A percentile compares a stretch with the other conserved stretches of the same genome.
These are phyloP conservation scores for Drosophila subpulchrella DNA, from an alignment of 1,140 invertebrate genomes.

Conservation along the genomic window DNA sequence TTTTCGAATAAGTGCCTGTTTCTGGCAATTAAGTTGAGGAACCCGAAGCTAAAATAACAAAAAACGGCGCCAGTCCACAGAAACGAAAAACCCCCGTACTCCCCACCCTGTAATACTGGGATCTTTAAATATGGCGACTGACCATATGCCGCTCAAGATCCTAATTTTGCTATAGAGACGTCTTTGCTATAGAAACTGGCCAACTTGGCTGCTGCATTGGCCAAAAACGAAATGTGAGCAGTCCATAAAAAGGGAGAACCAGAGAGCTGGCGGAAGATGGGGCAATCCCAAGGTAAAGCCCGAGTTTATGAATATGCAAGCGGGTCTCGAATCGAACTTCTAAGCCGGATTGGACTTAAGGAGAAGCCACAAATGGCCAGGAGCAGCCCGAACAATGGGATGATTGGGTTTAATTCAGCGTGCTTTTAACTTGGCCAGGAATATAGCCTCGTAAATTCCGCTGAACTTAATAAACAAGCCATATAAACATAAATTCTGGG, in stretches of 20 bases:
- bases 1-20: background rate
- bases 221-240: slow-evolving; percentile 48
- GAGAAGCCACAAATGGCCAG: slow-evolving; percentile 31
- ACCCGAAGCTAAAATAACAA: slow-evolving; percentile 22
- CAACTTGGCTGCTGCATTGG: background rate
- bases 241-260: slow-evolving; percentile 50
- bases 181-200: slow-evolving; percentile 11
- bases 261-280: background rate
- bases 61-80: slow-evolving; percentile 39
- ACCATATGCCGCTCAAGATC: slow-evolving; percentile 57
- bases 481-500: slow-evolving; percentile 29
- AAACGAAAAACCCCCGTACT: background rate
- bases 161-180: slow-evolving; percentile 70
- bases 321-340: slow-evolving; percentile 47
- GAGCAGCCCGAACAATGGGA: slow-evolving; percentile 31
- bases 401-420: slow-evolving; percentile 3
- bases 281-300: slow-evolving; percentile 17
- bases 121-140: slow-evolving; percentile 68
- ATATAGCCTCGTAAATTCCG: slow-evolving; percentile 42
- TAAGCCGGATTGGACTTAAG: slow-evolving; percentile 39
- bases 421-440: slow-evolving; percentile 9
- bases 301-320: slow-evolving; percentile 75
- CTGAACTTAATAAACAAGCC: slow-evolving; percentile 23
- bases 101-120: background rate
- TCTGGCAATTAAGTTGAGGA: slow-evolving; percentile 45